A percentile compares a stretch with the other conserved stretches of the same genome.
phyloP scores from a whole-genome alignment of 2,113 vertebrate species.

The Caretta caretta region DNA sequence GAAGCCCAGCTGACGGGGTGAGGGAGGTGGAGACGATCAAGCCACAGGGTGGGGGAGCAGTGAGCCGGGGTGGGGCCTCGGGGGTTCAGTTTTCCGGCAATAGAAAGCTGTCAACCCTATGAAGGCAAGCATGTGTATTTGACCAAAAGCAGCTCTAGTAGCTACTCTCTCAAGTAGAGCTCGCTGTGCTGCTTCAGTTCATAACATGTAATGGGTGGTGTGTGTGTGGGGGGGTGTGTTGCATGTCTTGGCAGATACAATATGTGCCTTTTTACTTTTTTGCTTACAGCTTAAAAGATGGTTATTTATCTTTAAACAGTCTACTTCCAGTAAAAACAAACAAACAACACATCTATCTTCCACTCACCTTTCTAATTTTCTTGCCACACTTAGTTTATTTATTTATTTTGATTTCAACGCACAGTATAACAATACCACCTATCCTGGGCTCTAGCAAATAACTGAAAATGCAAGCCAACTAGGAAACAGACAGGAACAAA shows the following conservation, averaged over 20 bases:
- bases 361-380: neutral
- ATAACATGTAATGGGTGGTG: neutral
- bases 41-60: no score
- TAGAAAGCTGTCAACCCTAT: neutral
- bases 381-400: neutral
- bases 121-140: rapidly evolving
- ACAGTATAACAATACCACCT: neutral
- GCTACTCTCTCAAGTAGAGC: neutral
- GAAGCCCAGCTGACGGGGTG: no score
- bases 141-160: neutral
- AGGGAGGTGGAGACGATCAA: no score
- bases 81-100: no score
- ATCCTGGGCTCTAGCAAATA: neutral
- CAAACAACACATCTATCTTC: neutral
- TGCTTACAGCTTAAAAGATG: neutral
- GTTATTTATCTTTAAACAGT: neutral
- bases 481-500: neutral
- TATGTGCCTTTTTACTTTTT: neutral
- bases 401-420: neutral
- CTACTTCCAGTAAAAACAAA: no score
- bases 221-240: neutral
- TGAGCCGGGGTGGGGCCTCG: no score
- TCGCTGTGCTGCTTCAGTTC: neutral
- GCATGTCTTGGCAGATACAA: neutral
- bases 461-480: neutral